phyloP scores from a whole-genome alignment of 1,140 invertebrate species.

The Stegodyphus mimosarum region DNA sequence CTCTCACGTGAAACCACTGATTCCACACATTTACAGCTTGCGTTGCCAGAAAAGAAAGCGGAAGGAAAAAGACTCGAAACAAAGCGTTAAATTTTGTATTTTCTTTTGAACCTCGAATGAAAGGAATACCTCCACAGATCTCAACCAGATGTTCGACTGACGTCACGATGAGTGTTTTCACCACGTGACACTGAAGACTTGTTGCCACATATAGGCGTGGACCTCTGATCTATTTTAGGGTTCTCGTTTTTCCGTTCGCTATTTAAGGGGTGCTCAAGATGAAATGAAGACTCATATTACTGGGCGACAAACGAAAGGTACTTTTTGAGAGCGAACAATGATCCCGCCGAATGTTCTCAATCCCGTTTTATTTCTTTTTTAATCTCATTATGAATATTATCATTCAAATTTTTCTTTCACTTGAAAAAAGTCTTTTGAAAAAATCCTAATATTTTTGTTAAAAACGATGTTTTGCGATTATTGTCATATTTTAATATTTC shows the following conservation, averaged over 20 bases:
- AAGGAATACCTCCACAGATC: constrained; percentile 40
- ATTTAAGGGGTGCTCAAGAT: constrained; percentile 37
- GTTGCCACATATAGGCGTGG: constrained; percentile 48
- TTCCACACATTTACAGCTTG: no score
- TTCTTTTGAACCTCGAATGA: background rate
- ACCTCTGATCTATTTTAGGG: constrained; percentile 43
- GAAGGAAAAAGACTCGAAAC: background rate
- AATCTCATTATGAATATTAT: no score
- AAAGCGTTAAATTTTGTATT: no score
- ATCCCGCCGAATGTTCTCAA: background rate
- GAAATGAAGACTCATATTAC: constrained; percentile 44
- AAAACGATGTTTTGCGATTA: no score
- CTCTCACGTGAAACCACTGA: no score
- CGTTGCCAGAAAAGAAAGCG: background rate
- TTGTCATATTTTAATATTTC: no score
- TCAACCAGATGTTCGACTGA: constrained; percentile 42
- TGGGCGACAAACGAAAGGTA: constrained; percentile 37
- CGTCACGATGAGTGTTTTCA: background rate
- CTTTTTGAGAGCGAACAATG: constrained; percentile 10
- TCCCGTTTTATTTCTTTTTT: no score
- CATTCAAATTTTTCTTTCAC: no score
- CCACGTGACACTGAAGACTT: constrained; percentile 33
- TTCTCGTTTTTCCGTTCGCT: constrained; percentile 53
- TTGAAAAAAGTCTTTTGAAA: no score
- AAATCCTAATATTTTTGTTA: no score